phyloP scores from a whole-genome alignment of 2,113 vertebrate species.

The Paratilapia polleni region DNA sequence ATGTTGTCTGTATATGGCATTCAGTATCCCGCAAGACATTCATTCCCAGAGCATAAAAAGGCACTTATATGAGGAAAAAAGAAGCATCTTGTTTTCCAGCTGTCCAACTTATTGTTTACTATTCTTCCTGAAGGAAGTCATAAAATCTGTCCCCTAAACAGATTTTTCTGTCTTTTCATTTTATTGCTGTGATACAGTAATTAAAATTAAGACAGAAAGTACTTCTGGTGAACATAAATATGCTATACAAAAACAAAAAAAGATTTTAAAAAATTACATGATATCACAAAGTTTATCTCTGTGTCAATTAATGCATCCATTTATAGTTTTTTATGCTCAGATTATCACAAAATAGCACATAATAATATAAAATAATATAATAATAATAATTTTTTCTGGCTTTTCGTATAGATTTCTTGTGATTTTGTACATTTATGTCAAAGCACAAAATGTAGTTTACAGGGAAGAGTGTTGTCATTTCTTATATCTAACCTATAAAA shows the following conservation, averaged over 20 bases:
- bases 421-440: no score
- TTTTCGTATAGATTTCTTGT: no score
- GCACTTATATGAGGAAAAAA: conserved; percentile 53
- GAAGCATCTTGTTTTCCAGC: conserved; percentile 52
- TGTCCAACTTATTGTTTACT: conserved; percentile 53
- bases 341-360: not conserved
- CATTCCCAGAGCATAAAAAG: conserved; percentile 57
- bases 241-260: not conserved
- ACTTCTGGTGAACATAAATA: conserved; percentile 7
- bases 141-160: conserved; percentile 53
- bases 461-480: no score
- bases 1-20: conserved; percentile 29
- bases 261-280: no score
- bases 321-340: not conserved
- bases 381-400: no score
- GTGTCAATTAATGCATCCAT: not conserved
- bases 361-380: no score
- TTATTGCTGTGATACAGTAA: conserved; percentile 45
- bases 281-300: not conserved
- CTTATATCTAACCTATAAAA: no score
- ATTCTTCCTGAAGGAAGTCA: conserved; percentile 46
- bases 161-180: conserved; percentile 40
- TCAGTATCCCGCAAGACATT: conserved; percentile 48
- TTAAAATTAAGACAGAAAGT: conserved; percentile 30
- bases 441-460: no score